Base-by-base conservation (phyloP, 1,140 invertebrate species). In the Drosophila neocordata region DNA sequence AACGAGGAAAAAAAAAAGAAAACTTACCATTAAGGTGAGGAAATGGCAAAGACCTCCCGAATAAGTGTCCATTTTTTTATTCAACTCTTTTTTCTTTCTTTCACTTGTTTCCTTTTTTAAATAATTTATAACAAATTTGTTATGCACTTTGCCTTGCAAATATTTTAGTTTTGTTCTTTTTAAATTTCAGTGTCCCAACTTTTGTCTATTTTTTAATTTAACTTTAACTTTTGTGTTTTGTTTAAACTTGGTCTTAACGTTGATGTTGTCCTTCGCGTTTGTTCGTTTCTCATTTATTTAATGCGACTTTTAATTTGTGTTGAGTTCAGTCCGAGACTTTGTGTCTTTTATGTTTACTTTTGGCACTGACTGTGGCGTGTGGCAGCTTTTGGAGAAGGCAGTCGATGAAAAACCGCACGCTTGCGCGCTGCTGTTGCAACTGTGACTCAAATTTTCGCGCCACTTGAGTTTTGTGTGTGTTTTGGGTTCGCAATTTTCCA, bases 401-500 rank as follows among this genome's bases (percentile, higher is more conserved):
- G 72, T 7, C 41, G 57, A 71, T 65, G 77, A 75, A 87, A 85
- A 85, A 78, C 85, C 85, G 85, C 77, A 89, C 85, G 85, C 85
- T 89, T 79, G 81, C 87, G 85, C 85, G 77, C 71, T 79, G 78
- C 72, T 89, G 69, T 57, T 85, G 81, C 85, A 89, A 89, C 85
- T 89, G 85, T 85, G 85, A 80, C 80, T 85, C 75, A 55, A 77
- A 89, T 85, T 89, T 89, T 89, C 85, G 80, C 85, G 81, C 75
- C 85, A 85, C 85, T 89, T 85, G 77, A 85, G 85, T 89, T 89
- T 89, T 89, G 85, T 88, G 75, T 83, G 76, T 84, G 80, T 65
- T 87, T 56, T 56, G 53, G 53, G 53, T 34, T 77, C 68, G 60
- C 64, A 67, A 62, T 84, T 83, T 76, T 75, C 79, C 41, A 48